Conservation (phyloP, 2,797 vertebrate genomes). For the Artibeus jamaicensis region DNA sequence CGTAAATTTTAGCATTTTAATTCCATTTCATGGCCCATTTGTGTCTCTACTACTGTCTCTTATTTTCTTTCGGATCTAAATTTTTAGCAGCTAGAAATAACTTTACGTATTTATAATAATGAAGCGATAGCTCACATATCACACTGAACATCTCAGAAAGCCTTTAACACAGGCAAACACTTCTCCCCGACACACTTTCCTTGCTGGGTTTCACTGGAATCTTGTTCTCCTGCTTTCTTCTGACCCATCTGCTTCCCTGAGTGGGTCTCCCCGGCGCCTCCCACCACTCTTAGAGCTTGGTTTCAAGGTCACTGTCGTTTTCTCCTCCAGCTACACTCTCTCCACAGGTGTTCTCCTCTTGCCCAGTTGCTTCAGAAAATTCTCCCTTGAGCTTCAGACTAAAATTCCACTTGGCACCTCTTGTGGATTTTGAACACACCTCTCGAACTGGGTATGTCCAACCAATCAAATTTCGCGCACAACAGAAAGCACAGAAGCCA, state of each 20-base stretch:
- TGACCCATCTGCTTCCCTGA: accelerated
- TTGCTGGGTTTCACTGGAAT: neutral
- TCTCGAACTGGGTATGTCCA: neutral
- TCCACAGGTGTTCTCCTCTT: neutral
- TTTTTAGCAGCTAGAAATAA: neutral
- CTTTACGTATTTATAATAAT: neutral
- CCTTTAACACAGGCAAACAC: accelerated
- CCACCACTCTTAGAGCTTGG: no score
- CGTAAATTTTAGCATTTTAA: neutral
- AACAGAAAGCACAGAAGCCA: neutral
- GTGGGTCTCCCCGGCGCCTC: neutral
- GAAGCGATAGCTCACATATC: neutral
- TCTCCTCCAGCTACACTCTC: neutral
- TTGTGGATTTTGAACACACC: neutral
- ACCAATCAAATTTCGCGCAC: neutral
- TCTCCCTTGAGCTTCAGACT: neutral
- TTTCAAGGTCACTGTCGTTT: accelerated
- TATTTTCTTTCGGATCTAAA: neutral
- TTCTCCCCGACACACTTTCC: no score
- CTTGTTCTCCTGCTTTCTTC: neutral
- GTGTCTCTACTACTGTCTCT: neutral
- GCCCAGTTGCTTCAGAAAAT: neutral
- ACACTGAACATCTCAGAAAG: neutral
- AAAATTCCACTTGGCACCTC: neutral
- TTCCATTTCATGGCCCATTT: neutral